These are phyloP conservation scores for Oenanthe melanoleuca DNA, from an alignment of 2,113 vertebrate species.

Conservation along the genomic window DNA sequence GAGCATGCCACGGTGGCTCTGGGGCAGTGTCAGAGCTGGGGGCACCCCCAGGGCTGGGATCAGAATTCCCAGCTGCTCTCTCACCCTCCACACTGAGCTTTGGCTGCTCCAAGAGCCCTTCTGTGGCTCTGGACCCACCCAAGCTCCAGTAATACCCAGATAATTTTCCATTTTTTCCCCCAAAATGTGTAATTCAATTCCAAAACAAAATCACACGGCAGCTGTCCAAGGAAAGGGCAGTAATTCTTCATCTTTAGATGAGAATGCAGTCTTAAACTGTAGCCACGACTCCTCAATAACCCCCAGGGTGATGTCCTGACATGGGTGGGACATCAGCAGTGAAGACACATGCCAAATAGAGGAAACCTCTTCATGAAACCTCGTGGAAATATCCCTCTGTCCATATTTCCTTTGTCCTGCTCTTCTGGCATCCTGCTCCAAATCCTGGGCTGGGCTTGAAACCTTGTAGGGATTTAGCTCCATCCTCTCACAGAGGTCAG, in stretches of 20 bases:
- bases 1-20: accelerated
- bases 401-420: neutral
- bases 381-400: neutral
- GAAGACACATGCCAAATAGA: neutral
- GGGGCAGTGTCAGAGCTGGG: neutral
- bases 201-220: neutral
- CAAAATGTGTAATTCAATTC: neutral
- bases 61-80: neutral
- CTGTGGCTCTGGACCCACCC: neutral
- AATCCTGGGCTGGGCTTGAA: neutral
- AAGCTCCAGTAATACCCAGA: neutral
- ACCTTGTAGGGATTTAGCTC: neutral
- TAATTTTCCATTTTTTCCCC: neutral
- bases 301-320: neutral
- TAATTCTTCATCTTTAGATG: neutral
- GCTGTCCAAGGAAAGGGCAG: neutral
- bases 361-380: neutral
- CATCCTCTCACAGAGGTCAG: neutral
- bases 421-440: neutral
- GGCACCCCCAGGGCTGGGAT: neutral
- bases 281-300: neutral
- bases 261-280: neutral
- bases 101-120: neutral
- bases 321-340: neutral
- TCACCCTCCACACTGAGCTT: neutral